Conservation (phyloP, 2,888 invertebrate species). For the Caenorhabditis sp. region DNA sequence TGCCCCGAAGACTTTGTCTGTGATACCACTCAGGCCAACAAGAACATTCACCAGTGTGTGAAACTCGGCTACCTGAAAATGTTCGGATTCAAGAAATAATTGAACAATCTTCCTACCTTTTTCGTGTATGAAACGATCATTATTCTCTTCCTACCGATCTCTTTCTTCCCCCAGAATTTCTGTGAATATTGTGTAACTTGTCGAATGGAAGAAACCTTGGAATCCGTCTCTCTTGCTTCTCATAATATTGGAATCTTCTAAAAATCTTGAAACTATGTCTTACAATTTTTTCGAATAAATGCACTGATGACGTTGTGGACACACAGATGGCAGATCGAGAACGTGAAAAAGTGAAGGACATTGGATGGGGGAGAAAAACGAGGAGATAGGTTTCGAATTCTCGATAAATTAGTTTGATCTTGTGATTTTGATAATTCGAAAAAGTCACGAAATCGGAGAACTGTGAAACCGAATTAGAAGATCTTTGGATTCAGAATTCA, state of each 20-base stretch:
- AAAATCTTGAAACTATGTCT: background rate
- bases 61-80: conserved; percentile 56
- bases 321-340: background rate
- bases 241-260: no score
- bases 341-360: conserved; percentile 18
- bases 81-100: conserved; percentile 36
- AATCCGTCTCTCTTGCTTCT: conserved; percentile 11
- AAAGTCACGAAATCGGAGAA: conserved; percentile 29
- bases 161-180: conserved; percentile 4
- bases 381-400: conserved; percentile 16
- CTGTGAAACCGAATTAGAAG: conserved; percentile 4
- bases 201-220: conserved; percentile 7
- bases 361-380: background rate
- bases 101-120: background rate
- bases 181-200: conserved; percentile 22
- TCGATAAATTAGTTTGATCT: conserved; percentile 34
- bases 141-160: conserved; percentile 19
- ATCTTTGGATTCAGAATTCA: conserved; percentile 1
- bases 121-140: conserved; percentile 37
- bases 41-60: conserved; percentile 56
- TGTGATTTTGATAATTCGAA: conserved; percentile 28
- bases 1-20: conserved; percentile 64
- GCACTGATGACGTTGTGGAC: conserved; percentile 11
- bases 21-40: conserved; percentile 56
- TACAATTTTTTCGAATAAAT: background rate